These are phyloP conservation scores for Taxidea taxus DNA, from an alignment of 2,113 vertebrate species.

Conservation along the genomic window DNA sequence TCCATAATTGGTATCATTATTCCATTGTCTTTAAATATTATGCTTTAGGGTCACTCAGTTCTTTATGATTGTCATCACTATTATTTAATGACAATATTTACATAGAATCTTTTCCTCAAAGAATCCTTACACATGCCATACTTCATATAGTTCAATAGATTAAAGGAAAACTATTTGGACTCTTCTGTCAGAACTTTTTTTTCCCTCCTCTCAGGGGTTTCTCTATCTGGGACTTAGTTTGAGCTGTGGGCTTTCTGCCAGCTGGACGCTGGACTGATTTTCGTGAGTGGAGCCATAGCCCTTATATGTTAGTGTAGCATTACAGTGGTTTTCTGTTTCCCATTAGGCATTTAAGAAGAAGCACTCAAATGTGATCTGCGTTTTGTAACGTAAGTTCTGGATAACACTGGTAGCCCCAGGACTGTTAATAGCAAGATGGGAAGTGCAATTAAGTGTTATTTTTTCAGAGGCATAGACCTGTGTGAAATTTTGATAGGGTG, in stretches of 20 bases:
- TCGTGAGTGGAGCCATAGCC: conserved; percentile 54
- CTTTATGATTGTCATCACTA: conserved; percentile 30
- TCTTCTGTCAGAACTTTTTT: conserved; percentile 1
- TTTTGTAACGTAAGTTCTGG: conserved; percentile 56
- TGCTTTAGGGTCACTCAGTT: conserved; percentile 5
- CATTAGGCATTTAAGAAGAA: conserved; percentile 67
- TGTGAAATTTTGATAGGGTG: background rate
- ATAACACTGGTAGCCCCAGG: conserved; percentile 12
- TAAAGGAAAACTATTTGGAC: conserved; percentile 41
- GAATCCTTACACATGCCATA: background rate
- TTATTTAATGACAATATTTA: conserved; percentile 58
- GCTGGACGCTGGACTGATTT: conserved; percentile 58
- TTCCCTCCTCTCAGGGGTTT: background rate
- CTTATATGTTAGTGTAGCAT: conserved; percentile 53
- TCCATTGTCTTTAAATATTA: conserved; percentile 48
- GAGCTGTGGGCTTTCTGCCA: conserved; percentile 51
- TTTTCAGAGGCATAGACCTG: background rate
- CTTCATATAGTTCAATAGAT: conserved; percentile 31
- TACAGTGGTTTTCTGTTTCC: conserved; percentile 72
- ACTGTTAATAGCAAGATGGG: background rate
- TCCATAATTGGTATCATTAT: conserved; percentile 22
- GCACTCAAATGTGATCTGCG: conserved; percentile 54
- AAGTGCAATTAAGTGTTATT: background rate
- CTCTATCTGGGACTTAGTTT: conserved; percentile 12
- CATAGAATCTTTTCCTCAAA: conserved; percentile 2